A percentile compares a stretch with the other conserved stretches of the same genome.
These are phyloP conservation scores for Sycophaga agraensis DNA, from an alignment of 1,140 invertebrate genomes.

Conservation along the genomic window DNA sequence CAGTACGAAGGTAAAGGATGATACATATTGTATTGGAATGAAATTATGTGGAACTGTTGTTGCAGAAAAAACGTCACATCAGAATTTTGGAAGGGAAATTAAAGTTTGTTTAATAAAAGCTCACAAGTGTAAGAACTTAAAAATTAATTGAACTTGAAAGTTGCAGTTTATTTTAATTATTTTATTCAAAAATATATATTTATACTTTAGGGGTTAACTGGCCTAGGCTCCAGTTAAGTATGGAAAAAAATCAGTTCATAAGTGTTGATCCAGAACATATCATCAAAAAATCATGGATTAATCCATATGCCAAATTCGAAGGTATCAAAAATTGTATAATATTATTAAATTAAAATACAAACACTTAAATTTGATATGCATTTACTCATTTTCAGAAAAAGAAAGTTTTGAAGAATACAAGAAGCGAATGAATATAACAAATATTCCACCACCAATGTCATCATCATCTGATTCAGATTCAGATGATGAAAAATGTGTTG, in stretches of 20 bases:
- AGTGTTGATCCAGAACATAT: slow-evolving; percentile 38
- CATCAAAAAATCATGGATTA: slow-evolving; percentile 26
- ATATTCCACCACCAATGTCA: slow-evolving; percentile 38
- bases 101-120: slow-evolving; percentile 45
- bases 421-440: slow-evolving; percentile 32
- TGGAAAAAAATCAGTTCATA: slow-evolving; percentile 39
- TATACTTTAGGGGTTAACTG: slow-evolving; percentile 41
- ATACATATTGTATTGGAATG: slow-evolving; percentile 41
- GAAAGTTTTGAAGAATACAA: slow-evolving; percentile 40
- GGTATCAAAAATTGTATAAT: slow-evolving; percentile 17
- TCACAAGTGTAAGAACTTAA: slow-evolving; percentile 43
- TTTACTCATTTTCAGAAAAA: slow-evolving; percentile 31
- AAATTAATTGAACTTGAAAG: background rate
- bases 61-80: slow-evolving; percentile 42
- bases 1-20: slow-evolving; percentile 20
- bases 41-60: slow-evolving; percentile 48
- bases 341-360: background rate
- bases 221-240: slow-evolving; percentile 40
- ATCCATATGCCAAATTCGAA: slow-evolving; percentile 2
- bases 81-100: slow-evolving; percentile 46
- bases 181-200: slow-evolving; percentile 7
- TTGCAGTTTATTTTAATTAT: background rate
- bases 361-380: background rate
- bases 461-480: slow-evolving; percentile 40
- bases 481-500: slow-evolving; percentile 40